phyloP scores from a whole-genome alignment of 2,113 vertebrate genomes.

The Apeltes quadracus region DNA sequence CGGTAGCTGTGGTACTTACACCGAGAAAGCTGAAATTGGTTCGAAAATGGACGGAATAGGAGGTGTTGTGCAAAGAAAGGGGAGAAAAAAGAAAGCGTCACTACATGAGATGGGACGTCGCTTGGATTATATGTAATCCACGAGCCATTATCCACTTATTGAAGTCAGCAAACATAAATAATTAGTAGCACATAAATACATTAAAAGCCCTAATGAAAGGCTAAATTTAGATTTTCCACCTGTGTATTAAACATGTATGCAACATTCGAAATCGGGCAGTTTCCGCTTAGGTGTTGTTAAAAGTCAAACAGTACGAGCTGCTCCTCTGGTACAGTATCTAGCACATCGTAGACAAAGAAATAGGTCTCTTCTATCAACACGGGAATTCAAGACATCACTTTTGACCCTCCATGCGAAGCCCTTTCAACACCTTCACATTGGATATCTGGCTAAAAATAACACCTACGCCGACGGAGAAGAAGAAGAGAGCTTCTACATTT shows the following conservation, averaged over 20 bases:
- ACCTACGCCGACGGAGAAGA: constrained; percentile 16
- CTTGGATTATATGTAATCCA: background rate
- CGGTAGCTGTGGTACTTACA: constrained; percentile 40
- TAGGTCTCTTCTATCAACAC: constrained; percentile 56
- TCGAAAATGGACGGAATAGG: constrained; percentile 27
- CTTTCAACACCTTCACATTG: constrained; percentile 63
- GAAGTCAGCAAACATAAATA: constrained; percentile 9
- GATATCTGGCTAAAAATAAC: constrained; percentile 67
- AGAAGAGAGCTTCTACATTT: background rate
- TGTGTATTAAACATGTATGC: background rate
- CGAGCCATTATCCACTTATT: constrained; percentile 4
- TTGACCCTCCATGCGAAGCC: constrained; percentile 58
- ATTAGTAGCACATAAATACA: background rate
- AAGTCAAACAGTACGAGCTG: background rate
- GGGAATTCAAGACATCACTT: constrained; percentile 66
- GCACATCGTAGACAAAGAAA: constrained; percentile 64
- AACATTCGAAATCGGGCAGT: constrained; percentile 2
- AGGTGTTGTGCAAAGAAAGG: background rate
- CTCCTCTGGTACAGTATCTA: constrained; percentile 50
- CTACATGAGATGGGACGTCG: background rate
- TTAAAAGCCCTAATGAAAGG: constrained; percentile 11
- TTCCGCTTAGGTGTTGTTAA: background rate
- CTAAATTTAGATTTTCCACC: background rate
- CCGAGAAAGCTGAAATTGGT: constrained; percentile 48
- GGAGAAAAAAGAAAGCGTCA: background rate